Evolutionary conservation across 92 coral and sea anemone species (phyloP).

Genomic region (Scolanthus callimorphus): DNA sequence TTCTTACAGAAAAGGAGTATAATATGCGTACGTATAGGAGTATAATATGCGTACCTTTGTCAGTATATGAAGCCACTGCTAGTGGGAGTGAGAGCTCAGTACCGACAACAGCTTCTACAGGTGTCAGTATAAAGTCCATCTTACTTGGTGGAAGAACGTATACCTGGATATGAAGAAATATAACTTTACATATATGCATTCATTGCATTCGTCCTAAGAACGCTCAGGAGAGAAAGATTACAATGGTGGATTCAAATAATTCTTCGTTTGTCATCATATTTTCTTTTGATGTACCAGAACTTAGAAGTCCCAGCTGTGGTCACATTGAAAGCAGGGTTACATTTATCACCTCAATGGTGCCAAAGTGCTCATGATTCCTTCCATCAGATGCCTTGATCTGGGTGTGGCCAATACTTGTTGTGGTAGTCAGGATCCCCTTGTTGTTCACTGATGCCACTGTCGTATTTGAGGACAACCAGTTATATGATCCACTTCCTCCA

Average conservation of each 20-base stretch:
- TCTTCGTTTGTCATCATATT: too few relatives aligned
- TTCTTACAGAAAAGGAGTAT: too few relatives aligned
- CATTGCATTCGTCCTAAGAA: too few relatives aligned
- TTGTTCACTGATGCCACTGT: conserved; percentile 85
- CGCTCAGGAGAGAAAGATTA: too few relatives aligned
- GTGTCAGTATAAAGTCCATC: conserved; percentile 86
- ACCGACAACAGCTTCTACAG: conserved; percentile 89
- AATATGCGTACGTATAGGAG: neutral
- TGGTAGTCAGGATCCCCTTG: conserved; percentile 83
- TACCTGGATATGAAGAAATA: too few relatives aligned
- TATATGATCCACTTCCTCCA: conserved; percentile 91
- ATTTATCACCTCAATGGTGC: conserved; percentile 75
- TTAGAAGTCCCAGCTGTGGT: too few relatives aligned
- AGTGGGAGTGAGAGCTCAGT: conserved; percentile 66
- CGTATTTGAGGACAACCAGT: conserved; percentile 80
- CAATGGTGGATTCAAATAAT: too few relatives aligned
- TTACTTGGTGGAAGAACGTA: conserved; percentile 86
- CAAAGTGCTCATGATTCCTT: conserved; percentile 79
- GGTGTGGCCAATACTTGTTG: conserved; percentile 71
- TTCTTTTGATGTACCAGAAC: too few relatives aligned
- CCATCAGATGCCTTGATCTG: conserved; percentile 90
- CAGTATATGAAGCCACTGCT: conserved; percentile 80
- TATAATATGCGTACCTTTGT: conserved; percentile 66
- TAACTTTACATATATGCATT: too few relatives aligned
- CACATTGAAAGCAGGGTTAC: too few relatives aligned